Evolutionary conservation across 1,140 invertebrate genomes (phyloP).

Genomic region (Drosophila sulfurigaster): DNA sequence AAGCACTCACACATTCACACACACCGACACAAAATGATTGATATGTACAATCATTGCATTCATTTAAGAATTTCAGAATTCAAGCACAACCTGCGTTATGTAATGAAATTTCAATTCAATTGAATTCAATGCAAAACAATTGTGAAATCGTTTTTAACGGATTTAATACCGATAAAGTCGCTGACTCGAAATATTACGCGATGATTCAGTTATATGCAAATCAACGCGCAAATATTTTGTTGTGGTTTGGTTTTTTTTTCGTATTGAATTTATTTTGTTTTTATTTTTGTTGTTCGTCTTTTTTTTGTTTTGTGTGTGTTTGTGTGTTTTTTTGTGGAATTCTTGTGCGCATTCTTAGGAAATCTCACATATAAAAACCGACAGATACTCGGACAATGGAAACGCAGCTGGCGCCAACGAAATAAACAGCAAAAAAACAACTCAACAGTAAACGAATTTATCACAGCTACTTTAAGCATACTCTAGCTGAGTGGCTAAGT

Average conservation of each 20-base stretch:
- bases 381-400: conserved; percentile 42
- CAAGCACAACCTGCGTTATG: conserved; percentile 11
- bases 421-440: conserved; percentile 20
- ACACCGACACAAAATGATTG: conserved; percentile 19
- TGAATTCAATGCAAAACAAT: conserved; percentile 16
- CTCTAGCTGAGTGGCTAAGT: neutral
- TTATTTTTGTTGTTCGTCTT: conserved; percentile 33
- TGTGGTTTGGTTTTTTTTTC: conserved; percentile 12
- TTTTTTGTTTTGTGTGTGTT: conserved; percentile 2
- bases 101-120: conserved; percentile 29
- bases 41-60: conserved; percentile 63
- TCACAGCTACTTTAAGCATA: conserved; percentile 22
- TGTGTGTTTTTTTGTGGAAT: conserved; percentile 48
- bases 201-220: conserved; percentile 52
- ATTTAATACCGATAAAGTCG: conserved; percentile 13
- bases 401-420: conserved; percentile 52
- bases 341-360: conserved; percentile 74
- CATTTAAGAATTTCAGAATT: conserved; percentile 29
- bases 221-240: conserved; percentile 33
- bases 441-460: conserved; percentile 17
- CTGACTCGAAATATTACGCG: conserved; percentile 22
- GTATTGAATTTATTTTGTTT: conserved; percentile 10
- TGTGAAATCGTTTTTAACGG: conserved; percentile 15
- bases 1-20: neutral
- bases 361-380: conserved; percentile 54